A percentile compares a stretch with the other conserved stretches of the same genome.
Conservation (phyloP, 1,140 invertebrate genomes). For the Dreissena rostriformis region DNA sequence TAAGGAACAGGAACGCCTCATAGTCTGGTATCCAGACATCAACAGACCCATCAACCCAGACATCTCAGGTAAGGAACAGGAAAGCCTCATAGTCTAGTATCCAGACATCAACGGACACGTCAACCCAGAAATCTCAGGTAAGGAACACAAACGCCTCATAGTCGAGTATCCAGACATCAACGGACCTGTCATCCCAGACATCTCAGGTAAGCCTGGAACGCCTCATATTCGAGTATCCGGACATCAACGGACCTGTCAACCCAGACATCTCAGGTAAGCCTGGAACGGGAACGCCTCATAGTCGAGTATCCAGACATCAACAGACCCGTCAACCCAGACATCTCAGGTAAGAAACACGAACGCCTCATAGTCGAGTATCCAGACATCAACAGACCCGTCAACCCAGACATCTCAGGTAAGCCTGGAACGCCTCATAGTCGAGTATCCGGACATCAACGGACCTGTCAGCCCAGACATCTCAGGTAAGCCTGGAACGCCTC, state of each 20-base stretch:
- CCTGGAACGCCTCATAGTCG: no score
- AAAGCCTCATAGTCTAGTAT: conserved; percentile 78
- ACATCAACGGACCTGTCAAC: conserved; percentile 79
- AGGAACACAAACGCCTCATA: background rate
- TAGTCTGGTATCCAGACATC: conserved; percentile 79
- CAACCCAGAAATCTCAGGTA: conserved; percentile 75
- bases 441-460: no score
- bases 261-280: conserved; percentile 70
- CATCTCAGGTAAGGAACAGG: conserved; percentile 73
- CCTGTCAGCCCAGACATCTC: no score
- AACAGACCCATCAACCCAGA: conserved; percentile 78
- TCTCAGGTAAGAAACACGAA: conserved; percentile 74
- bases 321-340: conserved; percentile 76
- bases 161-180: conserved; percentile 80
- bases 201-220: no score
- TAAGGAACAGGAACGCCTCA: conserved; percentile 75
- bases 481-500: no score
- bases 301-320: conserved; percentile 80
- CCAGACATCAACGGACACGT: conserved; percentile 79
- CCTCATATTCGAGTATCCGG: no score
- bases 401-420: conserved; percentile 72
- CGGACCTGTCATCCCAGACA: no score
- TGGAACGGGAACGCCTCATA: conserved; percentile 74
- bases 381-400: conserved; percentile 79
- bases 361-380: conserved; percentile 78